A percentile compares a stretch with the other conserved stretches of the same genome.
phyloP scores from a whole-genome alignment of 2,797 vertebrate genomes.

The Apogon talboti region DNA sequence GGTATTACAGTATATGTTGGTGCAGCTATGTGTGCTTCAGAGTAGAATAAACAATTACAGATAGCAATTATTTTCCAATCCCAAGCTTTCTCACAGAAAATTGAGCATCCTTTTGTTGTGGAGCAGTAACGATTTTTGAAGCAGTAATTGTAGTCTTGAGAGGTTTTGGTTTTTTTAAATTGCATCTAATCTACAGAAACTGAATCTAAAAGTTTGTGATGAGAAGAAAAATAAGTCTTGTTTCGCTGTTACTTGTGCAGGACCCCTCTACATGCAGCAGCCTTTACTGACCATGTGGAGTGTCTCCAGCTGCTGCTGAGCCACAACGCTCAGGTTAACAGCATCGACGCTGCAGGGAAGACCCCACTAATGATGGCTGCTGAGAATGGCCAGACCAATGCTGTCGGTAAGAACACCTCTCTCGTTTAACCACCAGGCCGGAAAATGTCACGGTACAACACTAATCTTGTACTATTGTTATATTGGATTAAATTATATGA shows the following conservation, averaged over 20 bases:
- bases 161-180: background rate
- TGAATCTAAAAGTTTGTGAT: background rate
- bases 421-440: background rate
- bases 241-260: conserved; percentile 69
- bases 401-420: conserved; percentile 87
- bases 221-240: background rate
- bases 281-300: conserved; percentile 97
- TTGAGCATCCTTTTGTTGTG: too few species aligned
- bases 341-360: conserved; percentile 90
- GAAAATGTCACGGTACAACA: background rate
- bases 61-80: too few species aligned
- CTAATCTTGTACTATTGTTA: background rate
- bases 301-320: conserved; percentile 97
- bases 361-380: conserved; percentile 98
- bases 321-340: conserved; percentile 95
- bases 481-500: conserved; percentile 14
- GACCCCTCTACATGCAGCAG: conserved; percentile 95
- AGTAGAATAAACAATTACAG: too few species aligned
- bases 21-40: too few species aligned
- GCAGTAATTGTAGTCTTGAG: background rate
- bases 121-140: background rate
- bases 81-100: too few species aligned
- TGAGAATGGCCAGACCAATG: conserved; percentile 96
- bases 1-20: too few species aligned
- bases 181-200: background rate